A percentile compares a stretch with the other conserved stretches of the same genome.
Evolutionary conservation across 37 sponge, comb jelly and placozoan genomes (phyloP).

Genomic region (Chondrosia reniformis): DNA sequence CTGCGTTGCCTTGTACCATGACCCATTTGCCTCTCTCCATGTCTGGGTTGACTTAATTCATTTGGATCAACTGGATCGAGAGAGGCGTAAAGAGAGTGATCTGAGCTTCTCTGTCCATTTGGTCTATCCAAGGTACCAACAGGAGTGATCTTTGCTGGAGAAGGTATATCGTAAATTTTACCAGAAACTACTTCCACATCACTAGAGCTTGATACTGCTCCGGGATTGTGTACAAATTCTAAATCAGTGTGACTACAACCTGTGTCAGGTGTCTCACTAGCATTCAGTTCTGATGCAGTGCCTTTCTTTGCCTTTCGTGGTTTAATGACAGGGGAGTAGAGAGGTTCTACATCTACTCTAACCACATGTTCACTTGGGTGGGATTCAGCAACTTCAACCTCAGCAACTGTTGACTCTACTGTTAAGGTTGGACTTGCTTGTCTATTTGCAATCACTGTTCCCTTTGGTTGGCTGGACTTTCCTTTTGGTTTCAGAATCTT

Average conservation of each 20-base stretch:
- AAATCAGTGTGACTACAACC: not conserved
- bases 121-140: not conserved
- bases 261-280: not conserved
- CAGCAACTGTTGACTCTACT: not conserved
- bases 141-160: conserved; percentile 4
- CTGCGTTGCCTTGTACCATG: too few species aligned
- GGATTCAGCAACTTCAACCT: not conserved
- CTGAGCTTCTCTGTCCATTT: too few species aligned
- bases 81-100: not conserved
- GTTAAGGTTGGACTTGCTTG: not conserved
- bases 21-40: too few species aligned
- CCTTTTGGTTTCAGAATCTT: too few species aligned
- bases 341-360: not conserved
- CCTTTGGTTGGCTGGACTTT: not conserved
- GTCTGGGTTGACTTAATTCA: not conserved
- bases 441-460: not conserved
- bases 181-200: not conserved
- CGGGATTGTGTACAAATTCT: not conserved
- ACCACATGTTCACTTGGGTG: not conserved
- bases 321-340: conserved; percentile 5
- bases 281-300: too few species aligned
- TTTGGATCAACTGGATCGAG: not conserved
- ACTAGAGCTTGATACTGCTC: not conserved
- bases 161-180: not conserved
- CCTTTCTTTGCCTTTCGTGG: not conserved